Evolutionary conservation across 2,797 vertebrate species (phyloP).

Genomic region (Coregonus sp.): DNA sequence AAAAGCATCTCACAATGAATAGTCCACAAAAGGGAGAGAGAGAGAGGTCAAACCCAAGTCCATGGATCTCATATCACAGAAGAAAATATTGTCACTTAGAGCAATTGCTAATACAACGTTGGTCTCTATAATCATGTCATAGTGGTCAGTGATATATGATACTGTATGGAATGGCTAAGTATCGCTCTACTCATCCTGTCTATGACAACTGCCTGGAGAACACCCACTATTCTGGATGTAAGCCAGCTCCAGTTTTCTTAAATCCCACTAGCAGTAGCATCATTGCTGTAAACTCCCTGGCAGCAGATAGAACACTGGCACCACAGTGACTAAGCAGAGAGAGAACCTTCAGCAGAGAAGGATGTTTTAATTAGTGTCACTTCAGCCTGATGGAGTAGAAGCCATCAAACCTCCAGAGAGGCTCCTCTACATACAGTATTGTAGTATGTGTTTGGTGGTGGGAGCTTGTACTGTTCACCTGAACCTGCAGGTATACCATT

Average conservation of each 20-base stretch:
- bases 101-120: background rate
- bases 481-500: background rate
- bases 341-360: slow-evolving; percentile 51
- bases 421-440: background rate
- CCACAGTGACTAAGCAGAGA: slow-evolving; percentile 38
- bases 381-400: background rate
- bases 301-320: slow-evolving; percentile 62
- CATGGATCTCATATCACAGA: background rate
- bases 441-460: background rate
- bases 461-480: background rate
- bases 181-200: slow-evolving; percentile 47
- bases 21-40: background rate
- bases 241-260: background rate
- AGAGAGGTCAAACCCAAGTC: background rate
- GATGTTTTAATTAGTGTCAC: slow-evolving; percentile 28
- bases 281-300: slow-evolving; percentile 41
- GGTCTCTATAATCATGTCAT: too few species aligned
- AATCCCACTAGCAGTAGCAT: slow-evolving; percentile 25
- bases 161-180: slow-evolving; percentile 45
- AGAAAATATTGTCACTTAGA: background rate
- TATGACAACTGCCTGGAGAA: slow-evolving; percentile 51
- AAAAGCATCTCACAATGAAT: background rate
- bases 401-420: too few species aligned
- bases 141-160: slow-evolving; percentile 4
- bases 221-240: slow-evolving; percentile 7